Conservation (phyloP, 1,140 invertebrate species). For the Nasonia giraulti region DNA sequence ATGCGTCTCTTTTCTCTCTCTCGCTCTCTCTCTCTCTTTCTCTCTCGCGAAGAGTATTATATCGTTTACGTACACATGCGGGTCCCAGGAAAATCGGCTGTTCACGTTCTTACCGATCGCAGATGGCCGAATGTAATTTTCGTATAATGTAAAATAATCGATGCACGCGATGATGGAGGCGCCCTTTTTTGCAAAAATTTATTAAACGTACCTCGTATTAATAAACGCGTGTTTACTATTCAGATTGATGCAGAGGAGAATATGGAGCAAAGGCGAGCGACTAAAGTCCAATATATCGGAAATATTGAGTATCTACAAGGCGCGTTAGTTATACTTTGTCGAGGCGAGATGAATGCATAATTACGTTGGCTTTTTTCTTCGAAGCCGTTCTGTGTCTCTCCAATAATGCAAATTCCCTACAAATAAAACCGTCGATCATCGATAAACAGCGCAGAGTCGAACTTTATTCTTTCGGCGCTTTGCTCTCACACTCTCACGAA, state of each 20-base stretch:
- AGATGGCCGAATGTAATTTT: too few relatives aligned
- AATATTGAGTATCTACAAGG: not conserved
- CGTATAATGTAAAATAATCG: too few relatives aligned
- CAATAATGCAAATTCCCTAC: not conserved
- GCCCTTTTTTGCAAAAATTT: not conserved
- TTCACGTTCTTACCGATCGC: not conserved
- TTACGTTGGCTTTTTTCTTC: not conserved
- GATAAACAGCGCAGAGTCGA: not conserved
- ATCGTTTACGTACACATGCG: too few relatives aligned
- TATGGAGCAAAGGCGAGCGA: not conserved
- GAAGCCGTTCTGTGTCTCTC: not conserved
- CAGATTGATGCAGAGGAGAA: not conserved
- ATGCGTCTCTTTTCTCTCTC: constrained; percentile 22
- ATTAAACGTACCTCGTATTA: not conserved
- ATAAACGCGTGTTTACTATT: not conserved
- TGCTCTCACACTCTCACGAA: not conserved
- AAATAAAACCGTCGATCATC: too few relatives aligned
- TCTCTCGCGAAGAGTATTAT: not conserved
- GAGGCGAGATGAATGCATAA: too few relatives aligned
- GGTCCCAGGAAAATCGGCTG: too few relatives aligned
- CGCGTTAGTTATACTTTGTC: too few relatives aligned
- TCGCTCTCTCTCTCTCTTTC: too few relatives aligned
- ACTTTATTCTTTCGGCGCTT: not conserved
- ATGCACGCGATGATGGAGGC: too few relatives aligned
- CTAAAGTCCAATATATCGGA: not conserved